A percentile compares a stretch with the other conserved stretches of the same genome.
phyloP scores from a whole-genome alignment of 2,113 vertebrate genomes.

The Accipiter cooperii region DNA sequence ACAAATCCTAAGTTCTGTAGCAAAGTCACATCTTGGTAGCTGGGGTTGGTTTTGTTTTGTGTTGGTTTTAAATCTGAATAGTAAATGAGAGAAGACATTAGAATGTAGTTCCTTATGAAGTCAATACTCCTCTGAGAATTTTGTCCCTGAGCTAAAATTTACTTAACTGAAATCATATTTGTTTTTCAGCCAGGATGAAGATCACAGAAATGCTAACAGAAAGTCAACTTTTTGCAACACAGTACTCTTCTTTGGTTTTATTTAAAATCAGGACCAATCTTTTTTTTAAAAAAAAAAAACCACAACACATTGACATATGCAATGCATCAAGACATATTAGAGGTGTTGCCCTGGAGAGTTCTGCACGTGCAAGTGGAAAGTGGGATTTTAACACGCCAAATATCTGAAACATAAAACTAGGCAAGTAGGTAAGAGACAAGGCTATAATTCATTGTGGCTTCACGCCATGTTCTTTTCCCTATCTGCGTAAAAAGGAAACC shows the following conservation, averaged over 20 bases:
- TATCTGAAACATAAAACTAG: neutral
- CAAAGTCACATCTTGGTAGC: neutral
- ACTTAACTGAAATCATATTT: neutral
- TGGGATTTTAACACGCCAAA: neutral
- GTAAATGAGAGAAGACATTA: neutral
- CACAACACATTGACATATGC: neutral
- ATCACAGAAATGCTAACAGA: neutral
- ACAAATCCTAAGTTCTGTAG: neutral
- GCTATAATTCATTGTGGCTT: conserved; percentile 2
- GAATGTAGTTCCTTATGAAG: neutral
- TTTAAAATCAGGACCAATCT: neutral
- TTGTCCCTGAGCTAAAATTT: neutral
- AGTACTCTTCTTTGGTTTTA: neutral
- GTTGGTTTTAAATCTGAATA: neutral
- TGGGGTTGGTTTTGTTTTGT: neutral
- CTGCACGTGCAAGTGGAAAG: neutral
- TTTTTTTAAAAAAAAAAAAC: neutral
- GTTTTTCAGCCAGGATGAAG: neutral
- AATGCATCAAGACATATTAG: neutral
- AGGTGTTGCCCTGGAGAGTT: neutral
- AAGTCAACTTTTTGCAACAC: neutral
- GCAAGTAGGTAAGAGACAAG: neutral
- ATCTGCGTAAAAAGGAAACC: neutral
- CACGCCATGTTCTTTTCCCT: neutral
- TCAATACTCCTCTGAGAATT: neutral